Conservation (phyloP, 2,888 invertebrate species). For the Pristionchus fissidentatus region DNA sequence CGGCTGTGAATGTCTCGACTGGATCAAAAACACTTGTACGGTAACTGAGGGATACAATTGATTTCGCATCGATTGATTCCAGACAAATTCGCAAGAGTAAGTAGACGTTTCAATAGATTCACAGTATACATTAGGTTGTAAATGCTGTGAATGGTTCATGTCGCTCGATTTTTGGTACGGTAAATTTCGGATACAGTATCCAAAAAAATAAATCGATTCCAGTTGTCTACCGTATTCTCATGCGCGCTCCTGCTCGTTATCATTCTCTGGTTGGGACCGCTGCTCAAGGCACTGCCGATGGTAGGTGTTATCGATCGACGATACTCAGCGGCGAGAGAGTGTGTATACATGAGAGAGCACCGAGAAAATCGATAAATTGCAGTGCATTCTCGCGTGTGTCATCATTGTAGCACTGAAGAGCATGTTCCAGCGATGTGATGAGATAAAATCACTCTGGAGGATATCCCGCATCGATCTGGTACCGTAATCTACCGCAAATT, state of each 20-base stretch:
- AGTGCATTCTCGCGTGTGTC: constrained; percentile 76
- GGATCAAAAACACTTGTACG: constrained; percentile 86
- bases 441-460: constrained; percentile 84
- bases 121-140: too few species aligned
- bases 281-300: constrained; percentile 87
- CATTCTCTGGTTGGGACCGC: constrained; percentile 88
- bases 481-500: neutral
- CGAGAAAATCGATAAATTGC: constrained; percentile 36
- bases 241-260: constrained; percentile 85
- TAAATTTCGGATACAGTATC: neutral
- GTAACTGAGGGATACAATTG: neutral
- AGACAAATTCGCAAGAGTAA: neutral
- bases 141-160: too few species aligned
- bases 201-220: constrained; percentile 73
- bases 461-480: constrained; percentile 85
- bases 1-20: constrained; percentile 85
- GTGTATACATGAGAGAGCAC: neutral
- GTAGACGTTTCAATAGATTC: too few species aligned
- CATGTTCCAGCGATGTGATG: constrained; percentile 81
- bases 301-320: constrained; percentile 77
- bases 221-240: constrained; percentile 84
- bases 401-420: constrained; percentile 76
- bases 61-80: neutral
- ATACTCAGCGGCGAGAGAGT: neutral
- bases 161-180: neutral